Conservation (phyloP, 2,797 vertebrate species). For the Dicrostonyx torquatus region DNA sequence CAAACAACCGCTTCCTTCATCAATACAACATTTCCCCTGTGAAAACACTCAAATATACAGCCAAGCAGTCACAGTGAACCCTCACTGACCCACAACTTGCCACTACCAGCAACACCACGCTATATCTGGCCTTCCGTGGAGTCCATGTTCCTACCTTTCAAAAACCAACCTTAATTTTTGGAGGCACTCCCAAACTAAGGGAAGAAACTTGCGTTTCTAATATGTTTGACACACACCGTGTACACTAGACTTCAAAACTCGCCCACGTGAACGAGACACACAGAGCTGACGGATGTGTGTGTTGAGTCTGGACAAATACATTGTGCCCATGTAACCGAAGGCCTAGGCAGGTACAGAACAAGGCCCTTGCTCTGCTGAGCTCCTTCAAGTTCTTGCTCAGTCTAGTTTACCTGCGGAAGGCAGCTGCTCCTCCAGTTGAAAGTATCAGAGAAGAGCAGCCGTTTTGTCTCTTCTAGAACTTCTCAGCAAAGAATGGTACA, state of each 20-base stretch:
- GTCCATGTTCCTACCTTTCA: neutral
- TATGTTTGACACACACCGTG: no score
- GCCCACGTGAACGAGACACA: neutral
- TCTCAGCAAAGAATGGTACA: neutral
- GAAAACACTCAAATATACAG: neutral
- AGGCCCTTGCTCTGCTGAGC: neutral
- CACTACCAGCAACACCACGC: accelerated
- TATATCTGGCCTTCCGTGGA: accelerated
- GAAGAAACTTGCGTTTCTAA: neutral
- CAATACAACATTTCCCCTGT: neutral
- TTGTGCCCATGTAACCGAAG: neutral
- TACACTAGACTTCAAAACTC: neutral
- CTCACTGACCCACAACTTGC: accelerated
- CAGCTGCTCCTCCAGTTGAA: neutral
- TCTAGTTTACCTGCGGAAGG: neutral
- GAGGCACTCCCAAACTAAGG: neutral
- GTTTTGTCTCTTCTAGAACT: neutral
- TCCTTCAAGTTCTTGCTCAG: neutral
- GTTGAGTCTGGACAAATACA: neutral
- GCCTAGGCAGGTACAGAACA: accelerated
- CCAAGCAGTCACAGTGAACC: neutral
- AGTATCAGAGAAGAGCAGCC: neutral
- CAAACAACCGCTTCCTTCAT: neutral
- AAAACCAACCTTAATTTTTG: neutral
- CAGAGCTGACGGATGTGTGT: neutral